These are phyloP conservation scores for Salminus brasiliensis DNA, from an alignment of 2,113 vertebrate genomes.

Conservation along the genomic window DNA sequence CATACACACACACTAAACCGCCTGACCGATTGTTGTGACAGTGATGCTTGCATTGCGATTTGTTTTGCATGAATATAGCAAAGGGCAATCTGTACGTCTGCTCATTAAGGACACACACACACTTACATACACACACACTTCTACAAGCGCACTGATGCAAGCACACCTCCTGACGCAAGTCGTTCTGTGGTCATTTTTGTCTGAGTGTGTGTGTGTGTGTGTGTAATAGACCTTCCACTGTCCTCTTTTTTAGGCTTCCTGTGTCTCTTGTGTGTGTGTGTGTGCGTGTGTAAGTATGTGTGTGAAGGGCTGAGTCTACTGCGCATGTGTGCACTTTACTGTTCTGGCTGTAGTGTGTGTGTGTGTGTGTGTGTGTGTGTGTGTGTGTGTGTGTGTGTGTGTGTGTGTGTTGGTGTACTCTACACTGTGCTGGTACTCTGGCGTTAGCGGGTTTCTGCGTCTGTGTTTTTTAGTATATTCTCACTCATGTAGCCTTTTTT, in stretches of 20 bases:
- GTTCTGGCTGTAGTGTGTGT: slow-evolving; percentile 61
- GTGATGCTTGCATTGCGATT: not conserved
- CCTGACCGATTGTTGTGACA: slow-evolving; percentile 15
- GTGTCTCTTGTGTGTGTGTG: slow-evolving; percentile 60
- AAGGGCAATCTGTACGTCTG: slow-evolving; percentile 15
- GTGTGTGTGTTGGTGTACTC: slow-evolving; percentile 78
- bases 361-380: slow-evolving; percentile 75
- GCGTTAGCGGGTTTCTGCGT: slow-evolving; percentile 86
- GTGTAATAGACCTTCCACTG: slow-evolving; percentile 75
- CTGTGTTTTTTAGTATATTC: slow-evolving; percentile 72
- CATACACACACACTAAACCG: not conserved
- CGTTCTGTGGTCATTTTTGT: not conserved
- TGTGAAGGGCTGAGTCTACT: slow-evolving; percentile 42
- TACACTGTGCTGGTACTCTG: slow-evolving; percentile 82
- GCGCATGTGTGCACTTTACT: slow-evolving; percentile 72
- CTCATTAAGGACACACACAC: not conserved
- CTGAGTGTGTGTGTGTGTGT: not conserved
- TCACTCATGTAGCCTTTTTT: slow-evolving; percentile 77
- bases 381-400: slow-evolving; percentile 77
- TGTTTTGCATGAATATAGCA: slow-evolving; percentile 16
- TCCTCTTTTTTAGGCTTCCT: slow-evolving; percentile 45
- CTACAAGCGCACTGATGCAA: slow-evolving; percentile 7
- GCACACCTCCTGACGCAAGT: not conserved
- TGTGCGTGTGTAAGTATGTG: slow-evolving; percentile 61
- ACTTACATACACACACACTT: not conserved